Percentiles rank a stretch among this genome's conserved stretches.
phyloP scores from a whole-genome alignment of 2,888 invertebrate species.

The Thymelicus acteon region DNA sequence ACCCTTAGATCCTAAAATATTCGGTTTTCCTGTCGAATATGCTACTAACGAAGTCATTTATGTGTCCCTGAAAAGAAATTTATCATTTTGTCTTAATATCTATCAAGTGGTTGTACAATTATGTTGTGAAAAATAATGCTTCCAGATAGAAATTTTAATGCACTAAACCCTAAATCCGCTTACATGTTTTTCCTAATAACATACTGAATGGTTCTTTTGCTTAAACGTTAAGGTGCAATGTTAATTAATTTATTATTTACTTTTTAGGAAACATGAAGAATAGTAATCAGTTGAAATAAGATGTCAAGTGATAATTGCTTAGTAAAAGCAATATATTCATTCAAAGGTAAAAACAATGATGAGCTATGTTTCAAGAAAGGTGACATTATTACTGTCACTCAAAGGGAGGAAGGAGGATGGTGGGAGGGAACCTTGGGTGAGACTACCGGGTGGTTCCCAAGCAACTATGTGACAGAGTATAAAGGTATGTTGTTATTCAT shows the following conservation, averaged over 20 bases:
- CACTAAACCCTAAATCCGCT: background rate
- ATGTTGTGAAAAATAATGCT: too few relatives aligned
- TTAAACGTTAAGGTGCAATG: background rate
- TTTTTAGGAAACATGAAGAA: constrained; percentile 57
- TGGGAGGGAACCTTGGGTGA: constrained; percentile 99
- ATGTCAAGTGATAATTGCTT: constrained; percentile 87
- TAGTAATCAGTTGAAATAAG: constrained; percentile 60
- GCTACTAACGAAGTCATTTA: background rate
- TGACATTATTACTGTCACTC: constrained; percentile 98
- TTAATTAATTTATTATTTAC: background rate
- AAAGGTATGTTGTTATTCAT: constrained; percentile 80
- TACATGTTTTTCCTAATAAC: constrained; percentile 2
- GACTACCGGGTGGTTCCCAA: constrained; percentile 99
- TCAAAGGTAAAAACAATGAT: constrained; percentile 98
- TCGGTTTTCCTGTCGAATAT: background rate
- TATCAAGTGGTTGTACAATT: too few relatives aligned
- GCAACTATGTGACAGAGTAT: constrained; percentile 97
- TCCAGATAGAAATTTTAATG: background rate
- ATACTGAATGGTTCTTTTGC: background rate
- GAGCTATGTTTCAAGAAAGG: constrained; percentile 98
- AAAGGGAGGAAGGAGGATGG: constrained; percentile 98
- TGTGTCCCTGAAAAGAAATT: constrained; percentile 1
- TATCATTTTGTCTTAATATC: background rate
- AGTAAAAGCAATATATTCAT: constrained; percentile 96
- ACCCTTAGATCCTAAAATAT: constrained; percentile 16